Evolutionary conservation across 2,113 vertebrate genomes (phyloP).

Genomic region (Gallinago paraguaiae): DNA sequence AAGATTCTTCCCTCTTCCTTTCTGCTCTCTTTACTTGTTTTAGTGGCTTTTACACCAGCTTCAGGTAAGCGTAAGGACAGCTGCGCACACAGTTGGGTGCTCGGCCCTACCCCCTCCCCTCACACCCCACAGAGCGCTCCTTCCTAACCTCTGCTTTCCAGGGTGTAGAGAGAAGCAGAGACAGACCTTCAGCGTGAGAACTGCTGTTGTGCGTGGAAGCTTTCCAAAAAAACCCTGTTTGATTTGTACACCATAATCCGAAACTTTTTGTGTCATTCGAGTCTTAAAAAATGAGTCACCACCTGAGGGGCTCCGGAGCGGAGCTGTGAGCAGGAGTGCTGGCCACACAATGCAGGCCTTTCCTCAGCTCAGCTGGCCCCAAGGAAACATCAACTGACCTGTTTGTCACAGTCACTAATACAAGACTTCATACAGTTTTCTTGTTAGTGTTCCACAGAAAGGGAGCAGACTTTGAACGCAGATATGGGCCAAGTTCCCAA

Average conservation of each 20-base stretch:
- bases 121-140: not conserved
- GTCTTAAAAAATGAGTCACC: not conserved
- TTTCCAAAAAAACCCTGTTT: not conserved
- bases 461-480: not conserved
- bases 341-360: not conserved
- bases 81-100: not conserved
- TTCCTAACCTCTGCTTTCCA: not conserved
- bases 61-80: not conserved
- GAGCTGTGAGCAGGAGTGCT: not conserved
- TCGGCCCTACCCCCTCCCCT: not conserved
- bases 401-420: not conserved
- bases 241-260: not conserved
- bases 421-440: constrained; percentile 17
- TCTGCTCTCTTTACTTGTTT: not conserved
- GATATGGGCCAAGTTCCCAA: not conserved
- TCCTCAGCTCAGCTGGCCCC: not conserved
- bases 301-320: not conserved
- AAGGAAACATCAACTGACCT: not conserved
- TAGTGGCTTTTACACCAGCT: not conserved
- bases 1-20: not conserved
- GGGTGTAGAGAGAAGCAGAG: not conserved
- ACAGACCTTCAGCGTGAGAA: not conserved
- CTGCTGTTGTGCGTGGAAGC: not conserved
- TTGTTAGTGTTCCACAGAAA: not conserved
- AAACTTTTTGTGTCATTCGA: not conserved